These are phyloP conservation scores for Dendroctonus ponderosae DNA, from an alignment of 1,140 invertebrate genomes.

Conservation along the genomic window DNA sequence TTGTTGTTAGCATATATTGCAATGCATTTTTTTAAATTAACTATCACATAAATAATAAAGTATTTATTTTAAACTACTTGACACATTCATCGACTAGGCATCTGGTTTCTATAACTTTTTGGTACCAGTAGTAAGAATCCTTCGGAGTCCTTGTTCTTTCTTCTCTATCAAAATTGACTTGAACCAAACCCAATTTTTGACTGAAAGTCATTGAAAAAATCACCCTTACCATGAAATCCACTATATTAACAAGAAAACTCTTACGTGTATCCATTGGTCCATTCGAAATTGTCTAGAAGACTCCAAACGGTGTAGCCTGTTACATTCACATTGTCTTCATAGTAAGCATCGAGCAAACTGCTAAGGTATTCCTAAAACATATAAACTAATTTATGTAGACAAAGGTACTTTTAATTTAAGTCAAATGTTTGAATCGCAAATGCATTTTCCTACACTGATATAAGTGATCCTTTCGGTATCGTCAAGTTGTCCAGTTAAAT, in stretches of 20 bases:
- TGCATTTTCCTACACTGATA: conserved; percentile 11
- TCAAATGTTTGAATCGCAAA: neutral
- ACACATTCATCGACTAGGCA: conserved; percentile 47
- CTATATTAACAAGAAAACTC: conserved; percentile 57
- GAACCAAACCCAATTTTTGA: conserved; percentile 53
- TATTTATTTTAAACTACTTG: neutral
- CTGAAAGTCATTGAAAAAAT: conserved; percentile 58
- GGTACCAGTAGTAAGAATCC: conserved; percentile 58
- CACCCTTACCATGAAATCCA: too few relatives aligned
- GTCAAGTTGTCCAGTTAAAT: conserved; percentile 35
- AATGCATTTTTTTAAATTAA: too few relatives aligned
- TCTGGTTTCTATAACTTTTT: conserved; percentile 50
- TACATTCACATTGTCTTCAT: conserved; percentile 13
- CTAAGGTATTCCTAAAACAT: conserved; percentile 14
- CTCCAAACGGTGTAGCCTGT: conserved; percentile 13
- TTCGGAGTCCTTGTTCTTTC: conserved; percentile 66
- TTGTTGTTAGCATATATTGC: too few relatives aligned
- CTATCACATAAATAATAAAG: conserved; percentile 6
- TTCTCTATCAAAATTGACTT: conserved; percentile 69
- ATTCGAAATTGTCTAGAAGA: conserved; percentile 24
- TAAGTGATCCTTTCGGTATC: conserved; percentile 15
- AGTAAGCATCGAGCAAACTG: neutral
- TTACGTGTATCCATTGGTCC: conserved; percentile 10
- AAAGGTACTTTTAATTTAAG: neutral
- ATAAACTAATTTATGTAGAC: neutral